Percentiles rank a stretch among this genome's conserved stretches.
Conservation (phyloP, 1,140 invertebrate genomes). For the Aporrectodea caliginosa region DNA sequence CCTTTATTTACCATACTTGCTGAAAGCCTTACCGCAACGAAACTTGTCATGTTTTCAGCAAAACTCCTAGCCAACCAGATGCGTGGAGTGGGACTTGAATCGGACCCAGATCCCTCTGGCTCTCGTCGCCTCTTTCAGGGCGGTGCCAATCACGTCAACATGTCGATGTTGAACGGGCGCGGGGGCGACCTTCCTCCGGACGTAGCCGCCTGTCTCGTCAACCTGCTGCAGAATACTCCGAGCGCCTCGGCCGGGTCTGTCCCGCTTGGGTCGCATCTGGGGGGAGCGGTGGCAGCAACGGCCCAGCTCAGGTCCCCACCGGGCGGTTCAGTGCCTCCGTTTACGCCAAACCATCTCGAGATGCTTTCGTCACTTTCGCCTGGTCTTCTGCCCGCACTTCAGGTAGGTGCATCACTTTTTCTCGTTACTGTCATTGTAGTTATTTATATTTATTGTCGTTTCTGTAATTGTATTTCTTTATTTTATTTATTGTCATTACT, state of each 20-base stretch:
- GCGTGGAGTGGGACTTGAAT: too few species aligned
- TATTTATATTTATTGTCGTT: too few species aligned
- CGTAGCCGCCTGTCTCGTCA: background rate
- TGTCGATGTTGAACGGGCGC: background rate
- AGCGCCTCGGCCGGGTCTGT: background rate
- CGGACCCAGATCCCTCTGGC: background rate
- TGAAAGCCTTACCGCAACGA: too few species aligned
- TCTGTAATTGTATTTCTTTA: too few species aligned
- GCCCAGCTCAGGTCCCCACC: background rate
- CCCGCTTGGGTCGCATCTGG: background rate
- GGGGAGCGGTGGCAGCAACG: background rate
- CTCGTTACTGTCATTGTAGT: too few species aligned
- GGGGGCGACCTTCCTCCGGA: background rate
- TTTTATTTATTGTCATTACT: too few species aligned
- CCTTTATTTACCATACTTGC: too few species aligned
- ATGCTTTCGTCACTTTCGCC: background rate
- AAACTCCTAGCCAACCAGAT: background rate
- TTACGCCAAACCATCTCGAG: background rate
- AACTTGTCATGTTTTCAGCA: background rate
- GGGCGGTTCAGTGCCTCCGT: background rate
- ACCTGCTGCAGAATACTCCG: background rate
- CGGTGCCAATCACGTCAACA: background rate
- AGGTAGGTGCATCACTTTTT: too few species aligned
- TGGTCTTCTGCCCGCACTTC: too few species aligned
- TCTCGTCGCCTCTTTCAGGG: background rate